These are phyloP conservation scores for Eristalis arbustorum DNA, from an alignment of 2,888 invertebrate genomes.

Conservation along the genomic window DNA sequence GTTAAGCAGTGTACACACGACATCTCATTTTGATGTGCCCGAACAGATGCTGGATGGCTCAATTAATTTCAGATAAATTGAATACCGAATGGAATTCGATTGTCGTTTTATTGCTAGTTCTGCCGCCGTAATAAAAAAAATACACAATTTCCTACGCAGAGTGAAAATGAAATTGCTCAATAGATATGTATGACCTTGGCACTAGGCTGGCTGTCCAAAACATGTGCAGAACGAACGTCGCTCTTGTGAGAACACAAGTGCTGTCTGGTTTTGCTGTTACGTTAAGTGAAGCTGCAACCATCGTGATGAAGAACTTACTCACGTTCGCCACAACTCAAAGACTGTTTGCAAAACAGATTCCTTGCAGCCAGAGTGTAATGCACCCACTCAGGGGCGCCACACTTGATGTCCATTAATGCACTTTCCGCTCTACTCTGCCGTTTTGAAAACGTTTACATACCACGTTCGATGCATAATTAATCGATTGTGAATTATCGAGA, in stretches of 20 bases:
- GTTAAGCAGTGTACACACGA: not conserved
- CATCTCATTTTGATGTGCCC: not conserved
- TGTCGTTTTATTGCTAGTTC: not conserved
- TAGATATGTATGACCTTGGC: not conserved
- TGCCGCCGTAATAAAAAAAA: not conserved
- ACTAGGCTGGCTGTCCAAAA: not conserved
- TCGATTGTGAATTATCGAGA: conserved; percentile 35
- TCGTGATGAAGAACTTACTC: not conserved
- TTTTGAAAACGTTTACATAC: not conserved
- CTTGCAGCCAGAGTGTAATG: conserved; percentile 26
- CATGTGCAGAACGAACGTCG: not conserved
- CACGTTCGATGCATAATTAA: conserved; percentile 52
- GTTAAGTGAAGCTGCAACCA: not conserved
- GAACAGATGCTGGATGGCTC: conserved; percentile 12
- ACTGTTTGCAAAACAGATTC: not conserved
- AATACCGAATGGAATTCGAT: conserved; percentile 10
- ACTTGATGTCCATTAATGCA: conserved; percentile 47
- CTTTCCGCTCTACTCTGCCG: conserved; percentile 29
- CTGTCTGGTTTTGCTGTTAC: not conserved
- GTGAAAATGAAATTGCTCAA: not conserved
- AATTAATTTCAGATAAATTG: conserved; percentile 26
- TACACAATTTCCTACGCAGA: not conserved
- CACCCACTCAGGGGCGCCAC: conserved; percentile 9
- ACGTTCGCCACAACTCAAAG: not conserved
- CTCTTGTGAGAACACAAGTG: not conserved